phyloP scores from a whole-genome alignment of 2,888 invertebrate genomes.

The Ichneumon xanthorius region DNA sequence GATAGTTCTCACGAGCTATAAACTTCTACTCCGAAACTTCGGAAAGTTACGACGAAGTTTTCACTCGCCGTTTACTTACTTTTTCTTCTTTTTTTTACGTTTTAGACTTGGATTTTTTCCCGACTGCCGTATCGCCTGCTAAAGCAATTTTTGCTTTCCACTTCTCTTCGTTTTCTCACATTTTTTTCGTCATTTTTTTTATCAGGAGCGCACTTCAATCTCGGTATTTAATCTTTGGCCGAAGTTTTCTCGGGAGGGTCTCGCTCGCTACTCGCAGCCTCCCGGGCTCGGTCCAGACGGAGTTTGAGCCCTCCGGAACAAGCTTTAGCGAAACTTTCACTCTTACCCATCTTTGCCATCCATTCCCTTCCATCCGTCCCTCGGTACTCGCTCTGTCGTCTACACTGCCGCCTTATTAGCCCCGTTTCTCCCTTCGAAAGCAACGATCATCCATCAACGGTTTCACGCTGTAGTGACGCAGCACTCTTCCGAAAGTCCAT shows the following conservation, averaged over 20 bases:
- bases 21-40: neutral
- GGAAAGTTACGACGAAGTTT: neutral
- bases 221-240: conserved; percentile 32
- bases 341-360: conserved; percentile 1
- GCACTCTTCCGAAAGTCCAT: conserved; percentile 44
- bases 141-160: neutral
- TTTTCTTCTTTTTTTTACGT: neutral
- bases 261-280: conserved; percentile 2
- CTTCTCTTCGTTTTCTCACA: neutral
- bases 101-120: neutral
- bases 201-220: conserved; percentile 6
- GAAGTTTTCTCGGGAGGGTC: conserved; percentile 10
- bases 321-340: conserved; percentile 41
- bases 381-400: conserved; percentile 15
- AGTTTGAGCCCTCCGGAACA: conserved; percentile 21
- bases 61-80: neutral
- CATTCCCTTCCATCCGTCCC: neutral
- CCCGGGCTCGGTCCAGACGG: neutral
- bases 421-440: neutral
- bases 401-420: conserved; percentile 35
- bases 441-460: conserved; percentile 49
- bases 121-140: neutral
- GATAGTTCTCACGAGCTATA: neutral
- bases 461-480: conserved; percentile 49
- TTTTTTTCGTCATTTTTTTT: neutral